A percentile compares a stretch with the other conserved stretches of the same genome.
Evolutionary conservation across 2,113 vertebrate species (phyloP).

Genomic region (Turdus rufiventris): DNA sequence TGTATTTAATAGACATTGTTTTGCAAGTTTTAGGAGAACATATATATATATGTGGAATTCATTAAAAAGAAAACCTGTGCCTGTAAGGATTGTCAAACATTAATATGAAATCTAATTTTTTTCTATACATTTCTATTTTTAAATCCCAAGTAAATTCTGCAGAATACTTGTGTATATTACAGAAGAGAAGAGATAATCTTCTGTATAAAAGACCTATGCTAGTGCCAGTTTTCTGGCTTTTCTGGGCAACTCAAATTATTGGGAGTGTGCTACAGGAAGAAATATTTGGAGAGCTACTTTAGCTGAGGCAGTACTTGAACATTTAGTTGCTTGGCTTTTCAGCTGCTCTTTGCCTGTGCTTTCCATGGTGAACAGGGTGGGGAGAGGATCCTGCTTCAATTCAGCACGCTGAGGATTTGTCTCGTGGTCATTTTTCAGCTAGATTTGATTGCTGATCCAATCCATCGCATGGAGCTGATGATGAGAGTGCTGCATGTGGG

Average conservation of each 20-base stretch:
- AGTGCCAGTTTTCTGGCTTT: not conserved
- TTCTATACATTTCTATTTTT: not conserved
- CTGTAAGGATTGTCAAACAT: not conserved
- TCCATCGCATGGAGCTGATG: not conserved
- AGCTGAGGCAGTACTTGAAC: not conserved
- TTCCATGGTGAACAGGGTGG: not conserved
- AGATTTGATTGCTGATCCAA: not conserved
- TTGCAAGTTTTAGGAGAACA: not conserved
- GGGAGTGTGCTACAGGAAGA: not conserved
- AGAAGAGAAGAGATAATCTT: not conserved
- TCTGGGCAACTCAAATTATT: not conserved
- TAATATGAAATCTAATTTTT: not conserved
- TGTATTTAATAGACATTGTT: not conserved
- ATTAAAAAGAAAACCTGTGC: not conserved
- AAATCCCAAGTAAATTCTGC: not conserved
- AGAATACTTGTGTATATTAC: not conserved
- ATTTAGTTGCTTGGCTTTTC: not conserved
- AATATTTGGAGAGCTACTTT: not conserved
- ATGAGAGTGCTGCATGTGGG: not conserved
- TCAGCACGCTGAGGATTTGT: fast-evolving
- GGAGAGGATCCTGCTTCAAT: not conserved
- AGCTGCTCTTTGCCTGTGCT: not conserved
- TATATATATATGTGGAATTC: not conserved
- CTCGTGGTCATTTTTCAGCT: not conserved
- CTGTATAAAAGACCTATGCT: not conserved